These are phyloP conservation scores for Felis catus DNA, from an alignment of 2,113 vertebrate genomes.

Conservation along the genomic window DNA sequence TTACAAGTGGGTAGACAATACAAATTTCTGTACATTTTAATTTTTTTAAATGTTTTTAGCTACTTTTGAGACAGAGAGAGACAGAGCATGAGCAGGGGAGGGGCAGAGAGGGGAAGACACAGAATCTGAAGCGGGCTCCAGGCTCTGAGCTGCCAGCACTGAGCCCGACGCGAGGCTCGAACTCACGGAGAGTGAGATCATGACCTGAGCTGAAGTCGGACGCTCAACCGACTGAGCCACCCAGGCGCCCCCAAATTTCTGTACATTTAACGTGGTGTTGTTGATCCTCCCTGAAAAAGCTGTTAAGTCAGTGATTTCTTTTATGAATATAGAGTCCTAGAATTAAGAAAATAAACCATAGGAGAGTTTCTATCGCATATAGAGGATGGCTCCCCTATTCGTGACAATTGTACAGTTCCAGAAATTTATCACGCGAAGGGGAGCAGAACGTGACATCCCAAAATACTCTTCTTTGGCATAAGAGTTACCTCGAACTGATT, in stretches of 20 bases:
- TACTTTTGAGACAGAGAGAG: too few relatives aligned
- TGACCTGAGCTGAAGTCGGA: too few relatives aligned
- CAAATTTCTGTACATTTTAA: constrained; percentile 29
- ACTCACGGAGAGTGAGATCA: too few relatives aligned
- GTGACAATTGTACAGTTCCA: not conserved
- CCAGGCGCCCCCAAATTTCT: not conserved
- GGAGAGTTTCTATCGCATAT: not conserved
- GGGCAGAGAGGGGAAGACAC: too few relatives aligned
- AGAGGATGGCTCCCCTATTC: not conserved
- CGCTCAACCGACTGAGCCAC: too few relatives aligned
- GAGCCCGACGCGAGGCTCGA: too few relatives aligned
- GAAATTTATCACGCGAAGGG: not conserved
- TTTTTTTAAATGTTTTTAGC: too few relatives aligned
- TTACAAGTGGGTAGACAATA: not conserved
- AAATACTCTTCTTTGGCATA: not conserved
- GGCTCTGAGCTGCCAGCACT: too few relatives aligned
- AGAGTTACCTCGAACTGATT: not conserved
- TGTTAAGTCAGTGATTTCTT: constrained; percentile 2
- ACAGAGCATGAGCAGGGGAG: too few relatives aligned
- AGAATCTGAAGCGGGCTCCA: too few relatives aligned
- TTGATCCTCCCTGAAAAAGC: constrained; percentile 27
- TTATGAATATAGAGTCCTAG: not conserved
- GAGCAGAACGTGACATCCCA: not conserved
- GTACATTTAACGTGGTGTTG: not conserved
- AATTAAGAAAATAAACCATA: constrained; percentile 33